These are phyloP conservation scores for Dendrocopos noguchii DNA, from an alignment of 2,113 vertebrate genomes.

Conservation along the genomic window DNA sequence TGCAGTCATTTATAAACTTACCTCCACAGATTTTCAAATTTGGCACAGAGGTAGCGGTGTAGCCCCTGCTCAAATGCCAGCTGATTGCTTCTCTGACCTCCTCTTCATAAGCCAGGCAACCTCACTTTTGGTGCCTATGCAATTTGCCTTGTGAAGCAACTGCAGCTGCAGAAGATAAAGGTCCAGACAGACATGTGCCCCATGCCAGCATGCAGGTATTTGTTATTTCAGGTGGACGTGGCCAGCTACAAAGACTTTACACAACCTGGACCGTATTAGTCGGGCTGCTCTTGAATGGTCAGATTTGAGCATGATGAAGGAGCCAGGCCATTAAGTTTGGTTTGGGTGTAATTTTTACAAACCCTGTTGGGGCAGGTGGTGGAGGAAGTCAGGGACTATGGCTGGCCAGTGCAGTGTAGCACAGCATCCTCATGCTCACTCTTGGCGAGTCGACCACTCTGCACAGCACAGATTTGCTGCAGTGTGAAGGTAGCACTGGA, in stretches of 20 bases:
- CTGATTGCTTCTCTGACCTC: background rate
- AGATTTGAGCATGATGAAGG: background rate
- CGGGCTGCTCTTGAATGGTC: background rate
- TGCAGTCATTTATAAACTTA: constrained; percentile 9
- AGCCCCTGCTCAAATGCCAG: background rate
- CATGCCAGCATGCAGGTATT: background rate
- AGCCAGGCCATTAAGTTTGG: background rate
- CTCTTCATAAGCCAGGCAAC: background rate
- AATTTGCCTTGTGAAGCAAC: background rate
- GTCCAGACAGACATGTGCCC: background rate
- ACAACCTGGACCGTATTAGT: background rate
- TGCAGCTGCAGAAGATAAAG: background rate
- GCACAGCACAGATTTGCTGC: background rate
- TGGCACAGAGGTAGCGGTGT: background rate
- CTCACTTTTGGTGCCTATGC: background rate
- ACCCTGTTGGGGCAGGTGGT: fast-evolving
- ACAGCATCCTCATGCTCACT: fast-evolving
- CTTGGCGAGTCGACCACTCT: fast-evolving
- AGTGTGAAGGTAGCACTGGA: fast-evolving
- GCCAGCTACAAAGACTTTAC: background rate
- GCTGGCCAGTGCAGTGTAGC: fast-evolving
- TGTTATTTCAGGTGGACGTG: background rate
- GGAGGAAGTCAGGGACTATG: background rate
- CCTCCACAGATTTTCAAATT: background rate
- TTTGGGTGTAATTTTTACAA: background rate